phyloP scores from a whole-genome alignment of 2,797 vertebrate genomes.

The Eulemur mongoz region DNA sequence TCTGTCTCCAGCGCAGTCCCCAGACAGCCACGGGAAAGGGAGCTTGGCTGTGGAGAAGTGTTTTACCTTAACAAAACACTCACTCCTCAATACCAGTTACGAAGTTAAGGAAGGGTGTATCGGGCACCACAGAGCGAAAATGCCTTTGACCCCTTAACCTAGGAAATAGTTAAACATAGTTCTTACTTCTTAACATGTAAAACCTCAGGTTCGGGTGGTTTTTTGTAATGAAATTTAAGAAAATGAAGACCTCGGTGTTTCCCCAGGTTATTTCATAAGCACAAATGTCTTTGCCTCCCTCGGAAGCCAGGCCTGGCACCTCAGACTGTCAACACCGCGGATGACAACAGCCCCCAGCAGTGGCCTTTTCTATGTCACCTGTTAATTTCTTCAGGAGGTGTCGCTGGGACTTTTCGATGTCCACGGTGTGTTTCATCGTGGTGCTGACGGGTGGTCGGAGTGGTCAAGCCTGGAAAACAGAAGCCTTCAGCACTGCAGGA shows the following conservation, averaged over 20 bases:
- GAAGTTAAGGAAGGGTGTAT: neutral
- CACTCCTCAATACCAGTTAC: too few species aligned
- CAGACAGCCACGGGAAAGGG: neutral
- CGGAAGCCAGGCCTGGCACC: neutral
- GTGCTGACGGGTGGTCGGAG: accelerated
- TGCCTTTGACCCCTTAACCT: neutral
- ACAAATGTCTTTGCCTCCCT: neutral
- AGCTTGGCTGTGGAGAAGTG: neutral
- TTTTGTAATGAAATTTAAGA: neutral
- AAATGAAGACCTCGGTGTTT: neutral
- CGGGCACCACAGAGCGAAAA: neutral
- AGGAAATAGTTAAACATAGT: accelerated
- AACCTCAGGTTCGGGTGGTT: too few species aligned
- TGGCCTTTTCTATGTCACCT: neutral
- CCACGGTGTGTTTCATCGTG: neutral
- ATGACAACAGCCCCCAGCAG: neutral
- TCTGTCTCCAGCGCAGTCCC: neutral
- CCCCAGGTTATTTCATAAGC: neutral
- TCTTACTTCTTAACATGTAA: neutral
- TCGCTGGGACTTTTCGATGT: constrained; percentile 15
- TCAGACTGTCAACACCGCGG: neutral
- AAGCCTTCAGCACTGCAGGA: neutral
- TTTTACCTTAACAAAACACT: neutral
- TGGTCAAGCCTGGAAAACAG: neutral
- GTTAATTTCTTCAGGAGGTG: constrained; percentile 59